Evolutionary conservation across 2,797 vertebrate genomes (phyloP), one percentile per base, ranked within the genome.

Genomic region (Propithecus deckenii): DNA sequence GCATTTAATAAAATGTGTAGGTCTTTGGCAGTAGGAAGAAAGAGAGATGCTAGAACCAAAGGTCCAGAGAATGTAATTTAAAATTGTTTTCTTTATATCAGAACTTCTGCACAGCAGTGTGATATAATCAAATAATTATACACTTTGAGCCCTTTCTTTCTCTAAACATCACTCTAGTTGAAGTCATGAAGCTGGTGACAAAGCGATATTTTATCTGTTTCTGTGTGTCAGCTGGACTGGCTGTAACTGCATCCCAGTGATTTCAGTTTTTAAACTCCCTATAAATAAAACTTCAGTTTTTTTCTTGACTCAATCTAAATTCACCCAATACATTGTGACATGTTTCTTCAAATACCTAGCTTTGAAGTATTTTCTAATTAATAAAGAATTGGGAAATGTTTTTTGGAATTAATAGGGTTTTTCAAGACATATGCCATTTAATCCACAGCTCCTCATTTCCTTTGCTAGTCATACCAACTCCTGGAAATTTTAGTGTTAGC

Each of bases 51-150:
- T 57, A 63, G 59, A 43, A 69, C n/a, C 22, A 93, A 94, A 74
- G 22, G 11, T 32, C 30, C 38, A 48, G 52, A 76, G 41, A 91
- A 97, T 95, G 63, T 65, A 84, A 92, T 55, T 94, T 94, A 76
- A 96, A 96, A 74, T 9, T 80, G 14, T 87, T 94, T 95, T 93
- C 75, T 95, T 87, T 91, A 4, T 72, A 81, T 78, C 71, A 86
- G 81, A 95, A 95, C 3, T 91, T 96, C 84, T 76, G 30, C n/a
- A 69, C 23, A 50, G 76, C 12, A 63, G 30, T 41, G 32, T 18
- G 91, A 96, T 97, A 63, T 84, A 95, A 96, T 97, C 95, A 94
- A 22, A 78, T 90, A 93, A 91, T 97, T 93, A 93, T 52, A 89
- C 46, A 90, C 43, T 94, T 32, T 30, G 71, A 88, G 32, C 4